Conservation (phyloP, 2,888 invertebrate genomes). For the Eupithecia abbreviata region DNA sequence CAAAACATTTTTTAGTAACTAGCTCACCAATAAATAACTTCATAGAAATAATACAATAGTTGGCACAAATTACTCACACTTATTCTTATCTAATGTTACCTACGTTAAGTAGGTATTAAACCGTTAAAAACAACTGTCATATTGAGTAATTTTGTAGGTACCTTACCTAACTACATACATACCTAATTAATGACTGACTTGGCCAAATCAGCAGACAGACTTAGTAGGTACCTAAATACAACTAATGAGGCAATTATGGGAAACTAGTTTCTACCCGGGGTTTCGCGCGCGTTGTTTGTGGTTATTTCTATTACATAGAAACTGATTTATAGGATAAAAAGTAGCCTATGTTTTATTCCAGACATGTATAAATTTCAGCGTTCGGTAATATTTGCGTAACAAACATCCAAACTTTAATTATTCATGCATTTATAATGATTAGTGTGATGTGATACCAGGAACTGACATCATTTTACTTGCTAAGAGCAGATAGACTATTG, state of each 20-base stretch:
- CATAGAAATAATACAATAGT: background rate
- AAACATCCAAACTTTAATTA: no score
- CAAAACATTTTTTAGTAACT: no score
- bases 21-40: no score
- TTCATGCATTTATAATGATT: no score
- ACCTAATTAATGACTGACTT: background rate
- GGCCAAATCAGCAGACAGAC: background rate
- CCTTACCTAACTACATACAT: background rate
- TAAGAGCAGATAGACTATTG: background rate
- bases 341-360: no score
- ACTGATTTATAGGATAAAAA: no score
- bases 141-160: background rate
- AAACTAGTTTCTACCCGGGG: background rate
- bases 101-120: background rate
- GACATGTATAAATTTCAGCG: no score
- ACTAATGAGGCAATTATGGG: slow-evolving; percentile 1
- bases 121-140: background rate
- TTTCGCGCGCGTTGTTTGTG: no score
- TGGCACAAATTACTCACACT: background rate
- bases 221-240: background rate
- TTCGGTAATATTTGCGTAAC: no score
- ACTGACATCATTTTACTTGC: background rate
- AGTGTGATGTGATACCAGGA: background rate
- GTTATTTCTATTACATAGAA: no score
- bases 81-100: background rate